Base-by-base conservation (phyloP, 2,797 vertebrate species). In the Vultur gryphus region DNA sequence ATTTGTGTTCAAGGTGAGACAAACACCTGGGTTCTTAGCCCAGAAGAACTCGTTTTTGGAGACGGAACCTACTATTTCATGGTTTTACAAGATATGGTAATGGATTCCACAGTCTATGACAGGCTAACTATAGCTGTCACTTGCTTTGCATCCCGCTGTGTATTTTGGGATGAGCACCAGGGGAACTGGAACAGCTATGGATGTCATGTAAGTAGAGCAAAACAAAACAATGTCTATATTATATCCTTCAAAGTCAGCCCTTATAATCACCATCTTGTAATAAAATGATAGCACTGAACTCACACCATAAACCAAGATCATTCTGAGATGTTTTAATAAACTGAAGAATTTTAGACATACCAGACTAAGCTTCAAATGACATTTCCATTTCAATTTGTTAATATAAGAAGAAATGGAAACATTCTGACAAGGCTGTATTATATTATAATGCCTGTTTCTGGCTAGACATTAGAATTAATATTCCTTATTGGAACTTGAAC, bases 21-120 rank as follows among this genome's bases (percentile, higher is more conserved):
- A 72, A 98, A 98, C 94, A 98, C 98, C 12, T 99, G 99, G 99
- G 98, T 99, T 84, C 97, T 99, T 95, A 97, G 97, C 90, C 98
- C 99, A 23, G 97, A 97, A 87, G 98, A 99, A 69, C 97, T 99
- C 54, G 54, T 86, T 87, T 98, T 97, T 84, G 98, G 98, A 78
- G 97, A 97, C 69, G 99, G 99, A 16, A 70, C 97, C 52, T 99
- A 99, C 95, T 99, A 98, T 93, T 97, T 99, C 77, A 96, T 97
- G 21, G 94, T 99, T 95, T 98, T 96, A 89, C 98, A 98, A 12
- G 97, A 98, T 29, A 97, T 95, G 25, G 98, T 96, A 76, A 91
- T 98, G 54, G 98, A 99, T 31, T 93, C 98, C 54, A 96, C 95
- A 35, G 81, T 97, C 39, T 96, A 98, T 24, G 87, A 97, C 29